These are phyloP conservation scores for Tanaodytes sp. DNA, from an alignment of 2,888 invertebrate genomes.

Conservation along the genomic window DNA sequence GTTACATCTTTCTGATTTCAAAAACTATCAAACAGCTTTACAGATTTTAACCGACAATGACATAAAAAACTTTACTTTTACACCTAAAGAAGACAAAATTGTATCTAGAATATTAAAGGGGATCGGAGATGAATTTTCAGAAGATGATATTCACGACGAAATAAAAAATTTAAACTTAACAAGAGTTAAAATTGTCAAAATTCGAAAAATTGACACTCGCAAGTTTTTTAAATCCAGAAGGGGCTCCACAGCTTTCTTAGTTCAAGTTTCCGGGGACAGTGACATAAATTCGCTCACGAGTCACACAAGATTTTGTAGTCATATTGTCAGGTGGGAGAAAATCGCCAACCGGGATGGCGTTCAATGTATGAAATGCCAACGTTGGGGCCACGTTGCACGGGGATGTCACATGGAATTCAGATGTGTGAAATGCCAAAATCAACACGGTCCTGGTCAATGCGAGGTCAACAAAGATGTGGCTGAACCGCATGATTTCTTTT, in stretches of 20 bases:
- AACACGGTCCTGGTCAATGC: conserved; percentile 1
- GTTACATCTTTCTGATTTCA: too few relatives aligned
- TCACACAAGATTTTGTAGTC: neutral
- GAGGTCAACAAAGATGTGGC: neutral
- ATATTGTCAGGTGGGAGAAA: conserved; percentile 1
- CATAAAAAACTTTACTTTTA: too few relatives aligned
- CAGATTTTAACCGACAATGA: too few relatives aligned
- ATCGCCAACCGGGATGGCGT: neutral
- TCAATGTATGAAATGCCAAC: conserved; percentile 6
- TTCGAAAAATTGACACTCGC: conserved; percentile 2
- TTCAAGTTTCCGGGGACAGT: neutral
- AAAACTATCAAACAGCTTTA: too few relatives aligned
- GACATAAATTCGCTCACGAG: neutral
- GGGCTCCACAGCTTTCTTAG: neutral
- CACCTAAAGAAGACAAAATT: too few relatives aligned
- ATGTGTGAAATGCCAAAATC: conserved; percentile 6
- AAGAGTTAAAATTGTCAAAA: neutral
- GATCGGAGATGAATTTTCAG: too few relatives aligned
- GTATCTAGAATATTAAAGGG: too few relatives aligned
- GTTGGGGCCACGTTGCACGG: neutral
- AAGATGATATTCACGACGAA: too few relatives aligned
- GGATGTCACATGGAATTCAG: neutral
- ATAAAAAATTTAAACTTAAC: too few relatives aligned
- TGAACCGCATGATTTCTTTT: too few relatives aligned
- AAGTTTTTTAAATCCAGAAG: neutral